A percentile compares a stretch with the other conserved stretches of the same genome.
Conservation (phyloP, 1,140 invertebrate genomes). For the Aricia agestis region DNA sequence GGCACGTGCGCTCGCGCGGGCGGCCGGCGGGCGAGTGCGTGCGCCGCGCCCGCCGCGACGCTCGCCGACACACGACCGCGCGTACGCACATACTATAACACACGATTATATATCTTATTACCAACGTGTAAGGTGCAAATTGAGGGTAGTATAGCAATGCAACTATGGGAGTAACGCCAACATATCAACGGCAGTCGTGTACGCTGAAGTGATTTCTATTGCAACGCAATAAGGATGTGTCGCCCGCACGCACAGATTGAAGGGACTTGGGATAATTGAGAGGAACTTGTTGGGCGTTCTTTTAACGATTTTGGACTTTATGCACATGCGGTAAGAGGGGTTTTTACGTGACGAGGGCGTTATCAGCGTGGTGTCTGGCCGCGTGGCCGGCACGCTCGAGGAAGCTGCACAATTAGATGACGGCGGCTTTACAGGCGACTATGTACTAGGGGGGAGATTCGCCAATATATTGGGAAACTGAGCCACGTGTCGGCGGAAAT, state of each 20-base stretch:
- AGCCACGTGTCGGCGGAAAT: neutral
- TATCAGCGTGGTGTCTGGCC: constrained; percentile 40
- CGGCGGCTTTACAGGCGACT: constrained; percentile 38
- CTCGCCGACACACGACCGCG: neutral
- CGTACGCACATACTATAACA: constrained; percentile 2
- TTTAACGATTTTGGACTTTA: constrained; percentile 20
- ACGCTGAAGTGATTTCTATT: constrained; percentile 21
- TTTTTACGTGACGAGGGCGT: constrained; percentile 20
- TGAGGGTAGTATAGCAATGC: neutral
- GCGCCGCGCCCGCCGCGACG: constrained; percentile 16
- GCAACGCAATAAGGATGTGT: neutral
- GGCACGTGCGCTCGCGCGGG: constrained; percentile 61
- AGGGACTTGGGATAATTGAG: constrained; percentile 22
- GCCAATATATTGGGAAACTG: neutral
- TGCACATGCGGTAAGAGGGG: constrained; percentile 19
- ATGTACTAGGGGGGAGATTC: neutral
- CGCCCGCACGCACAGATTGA: constrained; percentile 14
- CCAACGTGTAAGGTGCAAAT: neutral
- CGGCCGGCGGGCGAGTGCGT: constrained; percentile 52
- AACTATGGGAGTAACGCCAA: neutral
- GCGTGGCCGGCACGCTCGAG: constrained; percentile 64
- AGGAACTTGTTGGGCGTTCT: constrained; percentile 15
- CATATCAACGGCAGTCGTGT: neutral
- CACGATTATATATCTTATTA: constrained; percentile 20
- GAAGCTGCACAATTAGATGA: constrained; percentile 67